Base-by-base conservation (phyloP, 2,888 invertebrate genomes). In the Cactoblastis cactorum region DNA sequence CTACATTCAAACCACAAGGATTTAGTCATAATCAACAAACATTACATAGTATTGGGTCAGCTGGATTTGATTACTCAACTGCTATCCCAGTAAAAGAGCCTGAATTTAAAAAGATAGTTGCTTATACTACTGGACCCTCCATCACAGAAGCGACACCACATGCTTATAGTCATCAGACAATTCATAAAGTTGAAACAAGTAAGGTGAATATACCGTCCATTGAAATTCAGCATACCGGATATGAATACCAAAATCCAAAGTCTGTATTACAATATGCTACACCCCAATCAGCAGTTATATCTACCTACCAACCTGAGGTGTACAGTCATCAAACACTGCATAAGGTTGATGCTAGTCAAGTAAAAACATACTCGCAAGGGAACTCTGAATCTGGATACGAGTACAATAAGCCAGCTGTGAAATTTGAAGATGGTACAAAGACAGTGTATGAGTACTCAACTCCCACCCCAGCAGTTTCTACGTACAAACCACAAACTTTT, bases 111-210 rank as follows among this genome's bases (percentile, higher is more conserved):
- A 87, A 82, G 63, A 37, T 81, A 1, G 75, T 83, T 15, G 87
- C 88, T 32, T 89, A 89, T 50, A 87, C 88, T 2, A 87, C 87
- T 45, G 85, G 86, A 3, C 71, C 83, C 2, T 58, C 73, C 19
- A 56, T 71, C 45, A 62, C 74, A 9, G 63, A 67, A 4, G 59
- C 79, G 17, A 66, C 63, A 14, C 81, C 85, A 19, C 80, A 80
- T 51, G 62, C 76, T 2, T 81, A 72, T 53, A 80, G 79, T 54
- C 85, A 86, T 45, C 77, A 83, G 52, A 80, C 78, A 8, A 67
- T 78, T 19, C 80, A 80, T 52, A 79, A 76, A 53, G 71, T 79
- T n/a, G 74, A 78, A 58, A 55, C 63, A 17, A 57, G 56, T 51
- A 63, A 79, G 19, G 59, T 60, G 24, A 71, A 77, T 28, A 53